These are phyloP conservation scores for Empidonax alnorum DNA, from an alignment of 2,113 vertebrate species.

Conservation along the genomic window DNA sequence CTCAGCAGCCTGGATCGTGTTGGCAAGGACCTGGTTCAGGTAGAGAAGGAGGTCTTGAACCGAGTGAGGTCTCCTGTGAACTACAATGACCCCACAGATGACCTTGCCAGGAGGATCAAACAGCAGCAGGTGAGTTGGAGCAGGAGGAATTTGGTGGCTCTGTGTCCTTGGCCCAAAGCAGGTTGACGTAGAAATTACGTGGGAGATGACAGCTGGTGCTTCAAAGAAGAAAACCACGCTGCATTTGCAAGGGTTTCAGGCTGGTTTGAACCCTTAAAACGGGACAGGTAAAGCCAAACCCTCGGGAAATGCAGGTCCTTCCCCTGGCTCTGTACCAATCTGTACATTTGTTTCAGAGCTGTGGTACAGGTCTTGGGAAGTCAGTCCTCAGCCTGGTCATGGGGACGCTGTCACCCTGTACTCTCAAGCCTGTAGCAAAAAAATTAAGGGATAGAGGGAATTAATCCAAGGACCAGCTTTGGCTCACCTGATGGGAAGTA, in stretches of 20 bases:
- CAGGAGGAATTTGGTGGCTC: accelerated
- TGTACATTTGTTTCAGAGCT: not conserved
- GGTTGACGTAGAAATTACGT: not conserved
- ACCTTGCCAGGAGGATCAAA: slow-evolving; percentile 80
- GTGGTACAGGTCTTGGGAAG: not conserved
- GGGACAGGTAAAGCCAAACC: not conserved
- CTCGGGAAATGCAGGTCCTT: not conserved
- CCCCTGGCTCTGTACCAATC: not conserved
- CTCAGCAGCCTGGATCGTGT: slow-evolving; percentile 77
- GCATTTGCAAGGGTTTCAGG: not conserved
- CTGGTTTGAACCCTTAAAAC: not conserved
- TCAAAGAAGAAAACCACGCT: not conserved
- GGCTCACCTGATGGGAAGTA: not conserved
- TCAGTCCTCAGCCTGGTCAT: not conserved
- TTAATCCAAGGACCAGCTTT: not conserved
- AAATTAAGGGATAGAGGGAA: not conserved
- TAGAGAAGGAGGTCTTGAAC: slow-evolving; percentile 78
- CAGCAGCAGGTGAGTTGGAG: slow-evolving; percentile 81
- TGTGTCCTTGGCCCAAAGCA: not conserved
- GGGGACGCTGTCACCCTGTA: not conserved
- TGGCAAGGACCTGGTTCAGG: slow-evolving; percentile 74
- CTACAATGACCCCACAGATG: slow-evolving; percentile 75
- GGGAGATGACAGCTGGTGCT: not conserved
- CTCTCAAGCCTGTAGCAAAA: not conserved
- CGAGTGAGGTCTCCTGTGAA: slow-evolving; percentile 81